phyloP scores from a whole-genome alignment of 1,140 invertebrate species.

The Catajapyx aquilonaris region DNA sequence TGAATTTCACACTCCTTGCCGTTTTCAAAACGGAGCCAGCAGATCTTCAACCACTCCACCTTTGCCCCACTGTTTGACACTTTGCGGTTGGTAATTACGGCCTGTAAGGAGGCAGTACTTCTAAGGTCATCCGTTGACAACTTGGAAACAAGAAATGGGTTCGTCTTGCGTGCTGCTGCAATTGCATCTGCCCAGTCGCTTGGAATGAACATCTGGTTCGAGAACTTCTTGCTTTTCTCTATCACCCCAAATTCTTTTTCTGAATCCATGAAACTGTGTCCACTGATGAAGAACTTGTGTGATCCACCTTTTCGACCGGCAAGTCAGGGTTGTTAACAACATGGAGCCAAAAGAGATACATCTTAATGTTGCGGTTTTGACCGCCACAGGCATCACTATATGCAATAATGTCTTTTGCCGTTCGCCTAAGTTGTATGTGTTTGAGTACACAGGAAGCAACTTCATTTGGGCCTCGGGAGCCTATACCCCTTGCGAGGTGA shows the following conservation, averaged over 20 bases:
- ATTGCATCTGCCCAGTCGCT: neutral
- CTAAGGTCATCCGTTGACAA: neutral
- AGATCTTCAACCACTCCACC: too few species aligned
- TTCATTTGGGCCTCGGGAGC: too few species aligned
- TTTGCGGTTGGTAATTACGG: neutral
- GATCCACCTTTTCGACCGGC: neutral
- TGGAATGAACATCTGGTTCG: neutral
- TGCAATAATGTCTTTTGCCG: too few species aligned
- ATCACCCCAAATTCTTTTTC: neutral
- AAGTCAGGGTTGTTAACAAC: neutral
- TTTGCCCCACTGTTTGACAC: neutral
- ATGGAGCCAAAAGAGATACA: too few species aligned
- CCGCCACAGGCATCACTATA: too few species aligned
- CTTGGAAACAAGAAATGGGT: neutral
- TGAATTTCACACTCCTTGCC: neutral
- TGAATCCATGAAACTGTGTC: neutral
- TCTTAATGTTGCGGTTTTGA: too few species aligned
- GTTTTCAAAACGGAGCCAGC: neutral
- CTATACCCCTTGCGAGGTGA: too few species aligned
- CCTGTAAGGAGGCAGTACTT: neutral
- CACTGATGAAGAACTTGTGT: neutral
- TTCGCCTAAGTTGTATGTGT: too few species aligned
- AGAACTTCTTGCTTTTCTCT: neutral
- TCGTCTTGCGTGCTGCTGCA: neutral
- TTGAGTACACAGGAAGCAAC: too few species aligned